Base-by-base conservation (phyloP, 2,113 vertebrate species). In the Percopsis transmontana region DNA sequence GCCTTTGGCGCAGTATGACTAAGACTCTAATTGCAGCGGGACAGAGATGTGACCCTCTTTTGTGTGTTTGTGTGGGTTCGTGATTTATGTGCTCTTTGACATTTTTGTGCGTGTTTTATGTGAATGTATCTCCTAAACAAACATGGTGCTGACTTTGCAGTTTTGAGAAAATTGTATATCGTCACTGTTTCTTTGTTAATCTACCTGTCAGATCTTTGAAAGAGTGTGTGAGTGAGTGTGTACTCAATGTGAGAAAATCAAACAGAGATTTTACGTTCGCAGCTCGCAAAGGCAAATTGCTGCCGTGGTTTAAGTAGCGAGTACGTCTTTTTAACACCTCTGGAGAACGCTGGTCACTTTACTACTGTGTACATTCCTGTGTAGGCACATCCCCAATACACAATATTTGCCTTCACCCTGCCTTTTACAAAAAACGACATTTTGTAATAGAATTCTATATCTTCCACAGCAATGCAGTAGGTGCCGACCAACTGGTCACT, bases 1-100 rank as follows among this genome's bases (percentile, higher is more conserved):
- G 84, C 79, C 63, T 69, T 71, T 82, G 82, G 84, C 18, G 71
- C 76, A 81, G 71, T 50, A 69, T 86, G 84, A 86, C 79, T 85
- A 82, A 83, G 70, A 78, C 68, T 82, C 71, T 85, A 79, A 86
- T 82, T 86, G 81, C 73, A 83, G 72, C 77, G 75, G 68, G 70
- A 80, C 79, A 69, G 72, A 62, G 60, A 81, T 80, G 76, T 80
- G 71, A 66, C 62, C 75, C 68, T 79, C 53, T 66, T 59, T 77
- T 74, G 64, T 72, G 58, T 60, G 67, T 70, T 55, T 63, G 58
- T 62, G 58, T 68, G 66, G 66, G 61, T 66, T 57, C 60, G 44
- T 69, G 62, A 33, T 67, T 59, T 62, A 61, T 62, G 70, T 62
- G 58, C 57, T 27, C 57, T 42, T 59, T 39, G 61, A 15, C 51